Percentiles rank a stretch among this genome's conserved stretches.
phyloP scores from a whole-genome alignment of 2,797 vertebrate genomes.

The Coendou prehensilis region DNA sequence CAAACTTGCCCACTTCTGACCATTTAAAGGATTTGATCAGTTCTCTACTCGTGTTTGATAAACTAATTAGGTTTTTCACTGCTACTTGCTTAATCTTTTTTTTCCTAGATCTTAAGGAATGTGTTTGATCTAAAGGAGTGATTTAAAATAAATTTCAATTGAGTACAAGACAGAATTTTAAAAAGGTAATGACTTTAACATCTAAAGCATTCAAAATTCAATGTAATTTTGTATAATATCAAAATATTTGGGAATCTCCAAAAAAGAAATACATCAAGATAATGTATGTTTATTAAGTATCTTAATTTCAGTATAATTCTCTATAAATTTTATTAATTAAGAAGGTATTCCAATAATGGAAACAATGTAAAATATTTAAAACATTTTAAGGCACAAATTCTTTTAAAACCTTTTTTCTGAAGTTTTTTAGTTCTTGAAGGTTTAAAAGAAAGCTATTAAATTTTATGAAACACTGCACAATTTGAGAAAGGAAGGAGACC shows the following conservation, averaged over 20 bases:
- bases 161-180: conserved; percentile 65
- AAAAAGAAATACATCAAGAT: conserved; percentile 10
- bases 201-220: background rate
- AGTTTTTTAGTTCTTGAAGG: background rate
- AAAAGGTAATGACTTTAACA: conserved; percentile 3
- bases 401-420: background rate
- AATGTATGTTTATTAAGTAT: background rate
- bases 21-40: conserved; percentile 41
- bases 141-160: conserved; percentile 66
- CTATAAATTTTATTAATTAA: background rate
- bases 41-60: conserved; percentile 54
- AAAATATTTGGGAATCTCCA: background rate
- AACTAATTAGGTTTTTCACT: conserved; percentile 64
- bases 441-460: conserved; percentile 7
- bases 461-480: background rate
- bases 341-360: background rate
- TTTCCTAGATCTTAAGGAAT: conserved; percentile 62
- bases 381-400: background rate
- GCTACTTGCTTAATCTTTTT: conserved; percentile 37
- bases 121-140: conserved; percentile 39
- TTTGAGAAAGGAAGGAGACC: background rate
- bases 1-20: conserved; percentile 56
- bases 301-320: background rate
- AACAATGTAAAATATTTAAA: conserved; percentile 28
- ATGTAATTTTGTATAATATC: background rate